Percentiles rank a stretch among this genome's conserved stretches.
phyloP scores from a whole-genome alignment of 1,140 invertebrate species.

The Nasonia longicornis region DNA sequence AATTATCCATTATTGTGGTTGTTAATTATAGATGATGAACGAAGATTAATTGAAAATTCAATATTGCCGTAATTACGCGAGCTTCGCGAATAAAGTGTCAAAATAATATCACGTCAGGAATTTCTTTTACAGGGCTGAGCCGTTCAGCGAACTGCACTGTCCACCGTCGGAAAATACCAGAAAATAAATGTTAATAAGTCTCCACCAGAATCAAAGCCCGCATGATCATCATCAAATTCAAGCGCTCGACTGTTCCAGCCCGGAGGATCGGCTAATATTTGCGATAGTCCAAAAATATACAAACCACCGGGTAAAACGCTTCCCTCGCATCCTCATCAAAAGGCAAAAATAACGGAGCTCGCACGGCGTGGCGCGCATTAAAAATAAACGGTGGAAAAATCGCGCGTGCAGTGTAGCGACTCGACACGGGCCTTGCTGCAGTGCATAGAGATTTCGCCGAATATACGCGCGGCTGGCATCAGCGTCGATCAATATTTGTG shows the following conservation, averaged over 20 bases:
- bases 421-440: not conserved
- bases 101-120: too few relatives aligned
- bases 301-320: not conserved
- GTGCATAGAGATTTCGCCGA: not conserved
- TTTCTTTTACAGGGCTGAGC: too few relatives aligned
- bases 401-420: not conserved
- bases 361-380: not conserved
- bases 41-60: too few relatives aligned
- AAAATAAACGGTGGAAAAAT: not conserved
- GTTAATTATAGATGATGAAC: too few relatives aligned
- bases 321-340: slow-evolving; percentile 8
- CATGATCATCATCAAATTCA: not conserved
- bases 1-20: too few relatives aligned
- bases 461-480: slow-evolving; percentile 4
- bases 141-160: not conserved
- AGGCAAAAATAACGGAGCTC: not conserved
- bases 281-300: not conserved
- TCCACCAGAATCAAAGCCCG: not conserved
- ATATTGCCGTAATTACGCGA: too few relatives aligned
- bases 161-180: not conserved
- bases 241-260: not conserved
- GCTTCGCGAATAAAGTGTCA: too few relatives aligned
- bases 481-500: slow-evolving; percentile 48
- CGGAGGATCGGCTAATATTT: not conserved
- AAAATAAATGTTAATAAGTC: not conserved